A percentile compares a stretch with the other conserved stretches of the same genome.
These are phyloP conservation scores for Gnatocerus cornutus DNA, from an alignment of 2,888 invertebrate species.

Conservation along the genomic window DNA sequence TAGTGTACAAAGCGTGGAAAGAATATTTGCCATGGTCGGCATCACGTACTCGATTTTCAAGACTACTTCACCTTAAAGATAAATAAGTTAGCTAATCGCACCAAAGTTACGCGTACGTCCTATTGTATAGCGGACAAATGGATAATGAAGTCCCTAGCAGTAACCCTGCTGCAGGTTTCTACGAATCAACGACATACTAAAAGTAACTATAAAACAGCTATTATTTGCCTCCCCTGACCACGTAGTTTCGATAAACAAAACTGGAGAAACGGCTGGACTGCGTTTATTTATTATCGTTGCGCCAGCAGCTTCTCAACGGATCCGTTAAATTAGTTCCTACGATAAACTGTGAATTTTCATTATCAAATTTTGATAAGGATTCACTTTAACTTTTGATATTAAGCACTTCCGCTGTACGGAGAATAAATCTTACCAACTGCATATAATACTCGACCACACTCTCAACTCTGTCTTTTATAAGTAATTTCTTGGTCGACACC, in stretches of 20 bases:
- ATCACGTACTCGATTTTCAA: constrained; percentile 43
- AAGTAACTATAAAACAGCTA: constrained; percentile 64
- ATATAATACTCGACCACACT: constrained; percentile 56
- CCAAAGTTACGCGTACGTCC: constrained; percentile 44
- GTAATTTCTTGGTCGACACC: constrained; percentile 56
- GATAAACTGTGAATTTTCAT: constrained; percentile 58
- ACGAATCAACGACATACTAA: constrained; percentile 62
- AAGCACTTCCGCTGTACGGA: constrained; percentile 61
- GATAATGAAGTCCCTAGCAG: constrained; percentile 61
- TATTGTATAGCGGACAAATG: constrained; percentile 53
- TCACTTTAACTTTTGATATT: constrained; percentile 66
- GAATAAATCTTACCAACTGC: constrained; percentile 59
- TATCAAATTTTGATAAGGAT: constrained; percentile 65
- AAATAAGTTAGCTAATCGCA: constrained; percentile 49
- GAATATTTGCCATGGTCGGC: constrained; percentile 23
- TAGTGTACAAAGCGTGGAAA: constrained; percentile 22
- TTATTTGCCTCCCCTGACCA: constrained; percentile 61
- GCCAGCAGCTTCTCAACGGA: constrained; percentile 47
- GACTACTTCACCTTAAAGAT: constrained; percentile 45
- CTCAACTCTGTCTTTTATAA: constrained; percentile 54
- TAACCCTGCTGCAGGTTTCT: constrained; percentile 58
- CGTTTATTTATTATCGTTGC: constrained; percentile 51
- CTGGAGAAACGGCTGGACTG: constrained; percentile 48
- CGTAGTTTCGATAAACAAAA: constrained; percentile 56
- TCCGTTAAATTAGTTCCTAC: constrained; percentile 49